Evolutionary conservation across 2,888 invertebrate species (phyloP), one percentile per base, ranked within the genome.

Genomic region (Stegophylla sp.): DNA sequence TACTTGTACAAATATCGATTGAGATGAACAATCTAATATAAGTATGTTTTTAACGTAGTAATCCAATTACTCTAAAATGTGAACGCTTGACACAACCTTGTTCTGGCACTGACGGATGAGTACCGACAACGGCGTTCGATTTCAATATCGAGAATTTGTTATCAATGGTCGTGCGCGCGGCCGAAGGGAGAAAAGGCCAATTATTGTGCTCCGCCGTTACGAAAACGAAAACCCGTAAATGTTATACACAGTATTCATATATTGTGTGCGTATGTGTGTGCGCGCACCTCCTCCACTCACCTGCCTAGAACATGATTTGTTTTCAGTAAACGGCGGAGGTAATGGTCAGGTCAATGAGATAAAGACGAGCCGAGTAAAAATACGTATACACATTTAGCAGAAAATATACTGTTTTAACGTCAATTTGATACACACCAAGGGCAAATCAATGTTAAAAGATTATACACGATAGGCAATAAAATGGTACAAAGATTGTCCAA

Each of bases 381-480:
- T 69, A 69, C 28, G 5, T 34, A 72, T 43, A 74, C 23, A 7
- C 69, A 17, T 56, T 9, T 23, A 43, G 41, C 75, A 13, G 53
- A 75, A 75, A 64, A 66, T n/a, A 51, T n/a, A 51, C 45, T 17
- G 26, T 69, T 69, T 77, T 43, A 43, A 77, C 34, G 28, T 43
- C 56, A 43, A 59, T 59, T 59, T 59, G 48, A 67, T 41, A 20
- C 48, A 64, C 23, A 41, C n/a, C 79, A 79, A 79, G 79, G 79
- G 79, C 79, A 41, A 61, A 71, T 79, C 69, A 79, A 79, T 79
- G 79, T 79, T 79, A 79, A 79, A 79, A 79, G 63, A 66, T 66
- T 66, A 20, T 20, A 76, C 53, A 26, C 34, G 64, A 64, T 73
- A 61, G n/a, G n/a, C n/a, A n/a, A 61, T 61, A 26, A 34, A 34